These are phyloP conservation scores for Proterorhinus semilunaris DNA, from an alignment of 2,113 vertebrate species.

Conservation along the genomic window DNA sequence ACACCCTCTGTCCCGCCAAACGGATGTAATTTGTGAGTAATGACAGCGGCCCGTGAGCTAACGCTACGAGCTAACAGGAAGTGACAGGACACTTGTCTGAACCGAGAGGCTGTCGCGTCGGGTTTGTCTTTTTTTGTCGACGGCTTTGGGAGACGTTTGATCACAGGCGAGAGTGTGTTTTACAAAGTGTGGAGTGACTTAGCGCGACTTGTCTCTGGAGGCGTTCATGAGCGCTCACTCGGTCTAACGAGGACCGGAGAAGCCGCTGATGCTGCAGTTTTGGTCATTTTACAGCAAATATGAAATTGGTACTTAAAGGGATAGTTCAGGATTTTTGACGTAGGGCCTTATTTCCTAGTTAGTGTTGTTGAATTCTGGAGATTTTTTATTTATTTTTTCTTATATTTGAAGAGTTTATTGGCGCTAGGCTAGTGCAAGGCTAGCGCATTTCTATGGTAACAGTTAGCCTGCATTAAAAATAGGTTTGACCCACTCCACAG, in stretches of 20 bases:
- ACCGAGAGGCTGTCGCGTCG: conserved; percentile 46
- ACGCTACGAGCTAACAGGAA: conserved; percentile 54
- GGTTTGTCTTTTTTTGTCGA: conserved; percentile 43
- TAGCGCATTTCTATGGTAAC: no score
- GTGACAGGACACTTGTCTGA: conserved; percentile 50
- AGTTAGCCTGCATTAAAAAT: no score
- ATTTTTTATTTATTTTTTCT: no score
- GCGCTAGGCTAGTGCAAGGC: no score
- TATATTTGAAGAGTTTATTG: no score
- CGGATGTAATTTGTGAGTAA: conserved; percentile 59
- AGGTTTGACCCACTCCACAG: no score
- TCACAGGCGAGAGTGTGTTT: conserved; percentile 9
- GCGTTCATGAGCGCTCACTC: conserved; percentile 36
- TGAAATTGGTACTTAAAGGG: no score
- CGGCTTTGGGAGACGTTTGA: conserved; percentile 33
- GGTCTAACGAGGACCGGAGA: conserved; percentile 5
- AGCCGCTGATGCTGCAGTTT: no score
- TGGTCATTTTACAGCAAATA: no score
- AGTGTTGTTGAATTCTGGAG: no score
- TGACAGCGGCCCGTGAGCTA: conserved; percentile 44
- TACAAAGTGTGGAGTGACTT: conserved; percentile 22
- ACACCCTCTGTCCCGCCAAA: conserved; percentile 17
- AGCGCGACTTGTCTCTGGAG: conserved; percentile 37
- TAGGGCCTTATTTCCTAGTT: no score
- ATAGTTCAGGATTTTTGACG: no score